Percentiles rank a stretch among this genome's conserved stretches.
phyloP scores from a whole-genome alignment of 2,888 invertebrate genomes.

The Tenthredo distinguenda region DNA sequence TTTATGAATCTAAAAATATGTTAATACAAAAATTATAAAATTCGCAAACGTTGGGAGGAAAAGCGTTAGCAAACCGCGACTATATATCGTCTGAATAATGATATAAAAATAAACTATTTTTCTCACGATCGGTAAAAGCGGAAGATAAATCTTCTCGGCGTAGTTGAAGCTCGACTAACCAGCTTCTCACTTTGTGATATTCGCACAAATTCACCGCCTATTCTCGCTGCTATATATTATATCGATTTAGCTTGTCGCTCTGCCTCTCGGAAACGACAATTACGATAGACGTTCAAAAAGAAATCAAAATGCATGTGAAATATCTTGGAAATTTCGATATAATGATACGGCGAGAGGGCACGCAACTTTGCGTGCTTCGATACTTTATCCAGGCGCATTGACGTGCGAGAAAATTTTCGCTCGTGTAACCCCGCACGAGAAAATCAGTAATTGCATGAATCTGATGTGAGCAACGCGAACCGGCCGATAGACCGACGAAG shows the following conservation, averaged over 20 bases:
- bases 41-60: not conserved
- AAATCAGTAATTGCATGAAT: not conserved
- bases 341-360: not conserved
- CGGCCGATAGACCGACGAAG: not conserved
- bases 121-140: not conserved
- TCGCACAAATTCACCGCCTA: not conserved
- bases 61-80: not conserved
- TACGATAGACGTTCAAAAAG: not conserved
- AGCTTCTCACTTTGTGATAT: not conserved
- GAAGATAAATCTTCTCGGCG: not conserved
- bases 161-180: not conserved
- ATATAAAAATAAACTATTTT: not conserved
- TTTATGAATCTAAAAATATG: constrained; percentile 21
- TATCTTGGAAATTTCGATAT: not conserved
- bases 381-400: not conserved
- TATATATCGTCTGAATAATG: not conserved
- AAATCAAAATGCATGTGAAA: not conserved
- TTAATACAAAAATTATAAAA: constrained; percentile 30
- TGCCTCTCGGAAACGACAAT: not conserved
- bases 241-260: not conserved
- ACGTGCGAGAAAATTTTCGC: not conserved
- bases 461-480: constrained; percentile 8
- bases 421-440: not conserved
- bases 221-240: not conserved
- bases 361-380: constrained; percentile 28